Percentiles rank a stretch among this genome's conserved stretches.
phyloP scores from a whole-genome alignment of 1,140 invertebrate species.

The Brachionus asplanchnoidis region DNA sequence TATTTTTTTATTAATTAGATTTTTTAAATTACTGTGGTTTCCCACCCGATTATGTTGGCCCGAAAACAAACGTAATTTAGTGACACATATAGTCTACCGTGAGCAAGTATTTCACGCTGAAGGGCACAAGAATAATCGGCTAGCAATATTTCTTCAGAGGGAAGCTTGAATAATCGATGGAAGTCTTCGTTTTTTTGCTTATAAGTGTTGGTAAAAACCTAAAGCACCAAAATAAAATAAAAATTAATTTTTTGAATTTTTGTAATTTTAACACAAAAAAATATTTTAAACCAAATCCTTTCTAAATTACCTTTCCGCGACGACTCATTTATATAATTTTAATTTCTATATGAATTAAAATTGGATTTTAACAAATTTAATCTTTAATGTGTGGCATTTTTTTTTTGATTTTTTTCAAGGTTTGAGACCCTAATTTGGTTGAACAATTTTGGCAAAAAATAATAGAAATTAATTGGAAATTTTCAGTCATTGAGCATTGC shows the following conservation, averaged over 20 bases:
- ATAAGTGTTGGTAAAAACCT: conserved; percentile 35
- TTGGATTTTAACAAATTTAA: background rate
- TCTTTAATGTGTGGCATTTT: background rate
- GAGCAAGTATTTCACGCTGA: conserved; percentile 83
- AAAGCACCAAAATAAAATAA: background rate
- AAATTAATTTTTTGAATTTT: background rate
- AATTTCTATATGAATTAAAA: background rate
- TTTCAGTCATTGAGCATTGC: background rate
- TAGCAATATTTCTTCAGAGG: conserved; percentile 80
- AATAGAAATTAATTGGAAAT: background rate
- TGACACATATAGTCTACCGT: conserved; percentile 83
- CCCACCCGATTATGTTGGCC: conserved; percentile 90
- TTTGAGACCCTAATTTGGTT: background rate
- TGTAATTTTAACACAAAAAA: background rate
- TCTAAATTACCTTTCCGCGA: background rate
- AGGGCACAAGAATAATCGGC: conserved; percentile 71
- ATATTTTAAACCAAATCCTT: background rate
- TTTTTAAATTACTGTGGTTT: conserved; percentile 64
- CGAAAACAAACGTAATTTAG: conserved; percentile 90
- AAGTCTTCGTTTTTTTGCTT: conserved; percentile 74
- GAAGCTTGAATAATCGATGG: conserved; percentile 82
- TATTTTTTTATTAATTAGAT: background rate
- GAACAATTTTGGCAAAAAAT: background rate
- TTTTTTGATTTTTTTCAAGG: background rate
- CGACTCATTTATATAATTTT: background rate